These are phyloP conservation scores for Whitmania pigra DNA, from an alignment of 1,140 invertebrate genomes.

Conservation along the genomic window DNA sequence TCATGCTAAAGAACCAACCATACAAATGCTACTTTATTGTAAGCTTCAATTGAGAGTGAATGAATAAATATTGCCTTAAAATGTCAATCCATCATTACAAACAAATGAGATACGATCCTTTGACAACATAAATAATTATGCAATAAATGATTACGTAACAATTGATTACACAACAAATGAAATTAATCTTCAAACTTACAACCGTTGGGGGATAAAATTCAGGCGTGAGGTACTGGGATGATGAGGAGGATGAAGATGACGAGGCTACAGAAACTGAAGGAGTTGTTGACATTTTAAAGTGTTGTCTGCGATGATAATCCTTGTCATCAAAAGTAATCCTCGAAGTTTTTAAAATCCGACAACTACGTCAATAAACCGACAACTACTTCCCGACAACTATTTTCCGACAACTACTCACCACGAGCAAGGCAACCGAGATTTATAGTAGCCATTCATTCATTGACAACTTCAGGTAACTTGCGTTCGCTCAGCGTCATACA, in stretches of 20 bases:
- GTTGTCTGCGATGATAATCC: conserved; percentile 5
- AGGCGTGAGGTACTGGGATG: neutral
- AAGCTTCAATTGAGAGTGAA: neutral
- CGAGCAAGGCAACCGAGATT: too few relatives aligned
- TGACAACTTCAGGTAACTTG: too few relatives aligned
- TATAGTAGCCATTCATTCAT: too few relatives aligned
- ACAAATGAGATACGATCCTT: too few relatives aligned
- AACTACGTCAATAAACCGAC: too few relatives aligned
- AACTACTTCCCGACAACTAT: too few relatives aligned
- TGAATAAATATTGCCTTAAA: neutral
- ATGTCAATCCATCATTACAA: too few relatives aligned
- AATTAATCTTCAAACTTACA: conserved; percentile 4
- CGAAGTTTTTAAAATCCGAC: neutral
- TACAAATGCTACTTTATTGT: neutral
- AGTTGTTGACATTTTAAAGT: neutral
- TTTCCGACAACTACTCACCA: too few relatives aligned
- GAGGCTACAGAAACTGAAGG: neutral
- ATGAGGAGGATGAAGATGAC: conserved; percentile 10
- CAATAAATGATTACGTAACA: too few relatives aligned
- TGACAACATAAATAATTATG: neutral
- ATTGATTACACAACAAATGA: too few relatives aligned
- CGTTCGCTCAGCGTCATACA: too few relatives aligned
- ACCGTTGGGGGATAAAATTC: neutral
- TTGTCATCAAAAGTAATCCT: conserved; percentile 1
- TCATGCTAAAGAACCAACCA: neutral